phyloP scores from a whole-genome alignment of 2,888 invertebrate genomes.

The Psylliodes chrysocephalus region DNA sequence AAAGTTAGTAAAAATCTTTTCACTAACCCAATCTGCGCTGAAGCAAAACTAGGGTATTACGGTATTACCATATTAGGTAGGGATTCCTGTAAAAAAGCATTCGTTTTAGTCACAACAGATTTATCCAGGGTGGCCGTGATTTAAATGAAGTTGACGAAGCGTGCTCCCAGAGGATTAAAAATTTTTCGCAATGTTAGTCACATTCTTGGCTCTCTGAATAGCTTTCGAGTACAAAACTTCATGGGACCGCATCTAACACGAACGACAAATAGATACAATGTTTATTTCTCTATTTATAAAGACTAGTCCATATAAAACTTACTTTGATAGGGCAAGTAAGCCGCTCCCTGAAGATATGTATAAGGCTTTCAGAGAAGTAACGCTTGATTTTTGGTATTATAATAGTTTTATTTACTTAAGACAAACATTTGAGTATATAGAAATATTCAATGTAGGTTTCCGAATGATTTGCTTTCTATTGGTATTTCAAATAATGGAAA shows the following conservation, averaged over 20 bases:
- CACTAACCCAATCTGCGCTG: not conserved
- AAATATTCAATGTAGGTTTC: conserved; percentile 6
- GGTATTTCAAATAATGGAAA: not conserved
- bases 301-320: conserved; percentile 18
- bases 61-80: conserved; percentile 40
- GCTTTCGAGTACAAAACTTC: conserved; percentile 47
- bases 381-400: conserved; percentile 14
- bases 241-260: conserved; percentile 55
- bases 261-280: conserved; percentile 50
- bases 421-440: conserved; percentile 3
- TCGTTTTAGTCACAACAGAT: conserved; percentile 42
- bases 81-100: conserved; percentile 42
- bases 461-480: conserved; percentile 10
- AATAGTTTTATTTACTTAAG: conserved; percentile 10
- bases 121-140: conserved; percentile 53
- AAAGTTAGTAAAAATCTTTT: too few relatives aligned
- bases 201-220: conserved; percentile 49
- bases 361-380: conserved; percentile 3
- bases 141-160: conserved; percentile 55
- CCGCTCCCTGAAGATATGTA: conserved; percentile 15
- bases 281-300: conserved; percentile 31
- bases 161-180: conserved; percentile 49
- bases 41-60: conserved; percentile 16
- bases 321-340: conserved; percentile 8
- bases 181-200: conserved; percentile 50